phyloP scores from a whole-genome alignment of 2,113 vertebrate species.

The Otus sunia region DNA sequence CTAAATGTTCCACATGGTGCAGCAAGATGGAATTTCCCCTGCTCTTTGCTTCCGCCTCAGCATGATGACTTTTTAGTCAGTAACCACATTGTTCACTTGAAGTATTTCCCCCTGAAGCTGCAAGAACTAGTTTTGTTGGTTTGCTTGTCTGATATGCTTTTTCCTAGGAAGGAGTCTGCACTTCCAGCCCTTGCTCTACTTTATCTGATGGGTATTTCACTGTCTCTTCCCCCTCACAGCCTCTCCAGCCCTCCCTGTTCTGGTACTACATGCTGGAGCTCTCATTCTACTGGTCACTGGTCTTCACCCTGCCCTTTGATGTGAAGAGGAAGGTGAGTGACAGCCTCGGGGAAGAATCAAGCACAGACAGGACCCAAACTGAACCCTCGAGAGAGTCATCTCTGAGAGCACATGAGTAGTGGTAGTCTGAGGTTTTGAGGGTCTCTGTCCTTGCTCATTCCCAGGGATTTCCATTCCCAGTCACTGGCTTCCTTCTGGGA shows the following conservation, averaged over 20 bases:
- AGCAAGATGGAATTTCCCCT: neutral
- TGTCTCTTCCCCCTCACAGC: constrained; percentile 65
- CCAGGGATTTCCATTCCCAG: neutral
- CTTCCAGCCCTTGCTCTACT: neutral
- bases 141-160: neutral
- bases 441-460: neutral
- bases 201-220: neutral
- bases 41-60: neutral
- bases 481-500: neutral
- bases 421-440: neutral
- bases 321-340: constrained; percentile 89
- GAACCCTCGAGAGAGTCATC: neutral
- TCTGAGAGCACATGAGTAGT: neutral
- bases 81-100: neutral
- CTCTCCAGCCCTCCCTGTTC: constrained; percentile 76
- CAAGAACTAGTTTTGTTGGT: neutral
- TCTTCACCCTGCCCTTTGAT: constrained; percentile 87
- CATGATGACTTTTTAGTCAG: neutral
- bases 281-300: constrained; percentile 88
- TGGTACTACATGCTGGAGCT: constrained; percentile 91
- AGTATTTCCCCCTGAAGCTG: neutral
- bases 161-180: neutral
- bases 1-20: neutral
- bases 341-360: neutral
- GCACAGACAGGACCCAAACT: neutral